Base-by-base conservation (phyloP, 2,113 vertebrate genomes). In the Centropristis striata region DNA sequence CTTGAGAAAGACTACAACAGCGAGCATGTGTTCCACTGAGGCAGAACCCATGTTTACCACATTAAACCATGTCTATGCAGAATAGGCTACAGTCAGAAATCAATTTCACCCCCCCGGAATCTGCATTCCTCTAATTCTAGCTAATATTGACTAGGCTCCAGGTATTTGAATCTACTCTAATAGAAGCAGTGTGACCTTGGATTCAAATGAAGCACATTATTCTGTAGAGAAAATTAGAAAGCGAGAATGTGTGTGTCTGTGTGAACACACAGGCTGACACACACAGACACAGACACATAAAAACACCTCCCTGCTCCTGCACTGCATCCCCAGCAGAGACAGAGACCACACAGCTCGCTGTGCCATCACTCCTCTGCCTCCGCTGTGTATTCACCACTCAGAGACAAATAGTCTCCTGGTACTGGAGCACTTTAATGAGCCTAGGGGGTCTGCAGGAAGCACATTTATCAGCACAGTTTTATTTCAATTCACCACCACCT, bases 401-500 rank as follows among this genome's bases (percentile, higher is more conserved):
- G 70, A 90, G 86, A 88, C 87, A 89, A 90, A 90, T 82, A 83
- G 75, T 86, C 82, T 83, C 63, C 72, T 77, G 85, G 80, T 76
- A 75, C 71, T 55, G 75, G 15, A 71, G 80, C 79, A 67, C 75
- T 89, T 85, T 88, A 81, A 90, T 86, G 79, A 89, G 53, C 75
- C 85, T 80, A 70, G 82, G 86, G 80, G 70, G 63, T 77, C 77
- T 74, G 71, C 46, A 79, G 67, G 70, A 86, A 78, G 73, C 77
- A 74, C 78, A 80, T 92, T 90, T 71, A 86, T 86, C 81, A 87
- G 55, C 57, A 57, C 46, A 73, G 78, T 78, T 87, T 83, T 83
- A 83, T 85, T 89, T 86, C 74, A 81, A 49, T 74, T 73, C 46
- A 42, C 46, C 13, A 10, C 72, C 55, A 58, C 47, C 54, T 80